These are phyloP conservation scores for Amphimallon solstitiale DNA, from an alignment of 2,888 invertebrate species.

Conservation along the genomic window DNA sequence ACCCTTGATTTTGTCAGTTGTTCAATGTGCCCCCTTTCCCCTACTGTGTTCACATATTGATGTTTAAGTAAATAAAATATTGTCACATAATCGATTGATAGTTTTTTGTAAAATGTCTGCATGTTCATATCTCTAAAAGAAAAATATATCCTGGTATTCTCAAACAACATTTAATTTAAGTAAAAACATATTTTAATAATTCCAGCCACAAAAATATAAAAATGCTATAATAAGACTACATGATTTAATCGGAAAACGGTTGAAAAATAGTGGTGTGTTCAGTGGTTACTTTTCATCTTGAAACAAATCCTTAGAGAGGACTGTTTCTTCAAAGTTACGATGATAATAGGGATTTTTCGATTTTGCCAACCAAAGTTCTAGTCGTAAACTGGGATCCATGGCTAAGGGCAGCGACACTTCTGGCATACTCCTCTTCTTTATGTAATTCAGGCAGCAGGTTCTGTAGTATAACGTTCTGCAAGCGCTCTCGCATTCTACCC, in stretches of 20 bases:
- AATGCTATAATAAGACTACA: slow-evolving; percentile 32
- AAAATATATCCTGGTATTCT: not conserved
- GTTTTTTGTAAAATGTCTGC: no score
- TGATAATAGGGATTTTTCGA: slow-evolving; percentile 52
- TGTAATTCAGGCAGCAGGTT: slow-evolving; percentile 78
- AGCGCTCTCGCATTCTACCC: slow-evolving; percentile 72
- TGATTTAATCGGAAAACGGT: not conserved
- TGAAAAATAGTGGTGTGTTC: not conserved
- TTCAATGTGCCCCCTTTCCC: no score
- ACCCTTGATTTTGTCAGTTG: no score
- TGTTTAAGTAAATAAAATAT: no score
- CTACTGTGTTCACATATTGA: no score
- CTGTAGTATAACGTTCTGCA: slow-evolving; percentile 77
- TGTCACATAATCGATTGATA: no score
- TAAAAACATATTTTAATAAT: not conserved
- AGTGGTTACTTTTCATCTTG: slow-evolving; percentile 22
- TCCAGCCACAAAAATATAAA: slow-evolving; percentile 38
- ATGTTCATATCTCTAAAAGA: slow-evolving; percentile 46
- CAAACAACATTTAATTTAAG: slow-evolving; percentile 1
- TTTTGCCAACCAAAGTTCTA: slow-evolving; percentile 60
- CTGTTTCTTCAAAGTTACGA: slow-evolving; percentile 35
- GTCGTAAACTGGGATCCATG: slow-evolving; percentile 57
- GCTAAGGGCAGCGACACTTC: slow-evolving; percentile 49
- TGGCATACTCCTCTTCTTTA: slow-evolving; percentile 67
- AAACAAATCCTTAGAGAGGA: slow-evolving; percentile 23